Base-by-base conservation (phyloP, 2,113 vertebrate species). In the Cyanoliseus patagonus region DNA sequence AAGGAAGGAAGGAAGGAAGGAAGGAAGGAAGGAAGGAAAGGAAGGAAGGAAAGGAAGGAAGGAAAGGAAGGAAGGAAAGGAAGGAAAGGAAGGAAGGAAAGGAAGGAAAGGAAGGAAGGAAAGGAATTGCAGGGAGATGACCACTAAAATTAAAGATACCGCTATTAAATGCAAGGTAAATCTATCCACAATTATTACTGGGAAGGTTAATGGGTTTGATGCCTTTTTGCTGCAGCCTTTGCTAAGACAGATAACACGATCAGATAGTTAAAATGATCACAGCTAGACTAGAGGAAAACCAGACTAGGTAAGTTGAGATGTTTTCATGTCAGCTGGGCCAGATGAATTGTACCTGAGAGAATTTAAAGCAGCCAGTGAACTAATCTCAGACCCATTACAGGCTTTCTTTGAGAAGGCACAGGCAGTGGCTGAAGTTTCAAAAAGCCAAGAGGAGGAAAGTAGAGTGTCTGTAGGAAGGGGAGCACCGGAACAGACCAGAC, bases 281-380 rank as follows among this genome's bases (percentile, higher is more conserved):
- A 3, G 64, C 83, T 8, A 53, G 59, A 83, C 61, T 46, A 70
- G 83, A 94, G 30, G 27, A 94, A 95, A 95, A 94, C 42, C 86
- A 97, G 94, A 88, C 55, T 75, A 91, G 91, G 59, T 92, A 83
- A 83, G 28, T 0, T 46, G 75, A 88, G 83, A 78, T 72, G 51
- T 94, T 78, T 94, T 64, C 64, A 42, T 86, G 92, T 91, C 96
- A 92, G 42, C 55, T 86, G 61, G 59, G 42, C 37, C 80, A 94
- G 91, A 97, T 83, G 80, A 94, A 95, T 61, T 88, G 83, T 39
- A 96, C 94, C 83, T 88, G 83, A 88, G 91, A 96, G 96, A 92
- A 94, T 94, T 81, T n/a, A 82, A 66, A 84, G 70, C 81, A 84
- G 42, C 23, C 76, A 72, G 64, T 35, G 73, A 90, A 86, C 76